These are phyloP conservation scores for Pagrus major DNA, from an alignment of 2,113 vertebrate genomes.

Conservation along the genomic window DNA sequence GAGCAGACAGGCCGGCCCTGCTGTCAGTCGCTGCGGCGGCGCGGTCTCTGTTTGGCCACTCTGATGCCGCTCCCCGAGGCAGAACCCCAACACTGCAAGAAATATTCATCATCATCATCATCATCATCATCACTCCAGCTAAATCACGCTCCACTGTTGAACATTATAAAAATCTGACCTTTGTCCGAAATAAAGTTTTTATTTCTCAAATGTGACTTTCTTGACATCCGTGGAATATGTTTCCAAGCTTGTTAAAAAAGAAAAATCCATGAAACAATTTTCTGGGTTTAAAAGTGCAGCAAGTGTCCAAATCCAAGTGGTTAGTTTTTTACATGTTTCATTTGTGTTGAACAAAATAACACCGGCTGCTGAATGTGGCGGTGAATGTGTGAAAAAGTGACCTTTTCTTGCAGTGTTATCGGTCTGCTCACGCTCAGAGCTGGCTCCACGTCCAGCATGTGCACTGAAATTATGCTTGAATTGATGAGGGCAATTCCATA, in stretches of 20 bases:
- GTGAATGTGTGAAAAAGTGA: background rate
- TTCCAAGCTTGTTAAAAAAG: background rate
- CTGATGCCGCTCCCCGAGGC: constrained; percentile 72
- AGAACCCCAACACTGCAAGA: constrained; percentile 53
- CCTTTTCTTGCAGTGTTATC: constrained; percentile 40
- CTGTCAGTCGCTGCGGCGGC: constrained; percentile 75
- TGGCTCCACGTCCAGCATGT: constrained; percentile 80
- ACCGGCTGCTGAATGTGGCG: background rate
- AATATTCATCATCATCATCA: constrained; percentile 7
- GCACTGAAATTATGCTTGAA: constrained; percentile 87
- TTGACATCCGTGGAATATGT: background rate
- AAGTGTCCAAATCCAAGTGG: background rate
- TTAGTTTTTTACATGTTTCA: background rate
- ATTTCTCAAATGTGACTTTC: background rate
- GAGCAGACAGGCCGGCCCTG: constrained; percentile 82
- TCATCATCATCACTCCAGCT: background rate
- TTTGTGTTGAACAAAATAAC: background rate
- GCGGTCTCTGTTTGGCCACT: constrained; percentile 75
- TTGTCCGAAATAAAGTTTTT: background rate
- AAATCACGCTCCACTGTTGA: background rate
- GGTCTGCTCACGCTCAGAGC: constrained; percentile 82
- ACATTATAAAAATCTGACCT: background rate
- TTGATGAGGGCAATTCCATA: constrained; percentile 91
- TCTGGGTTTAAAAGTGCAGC: background rate
- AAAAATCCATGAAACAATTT: background rate